Base-by-base conservation (phyloP, 2,888 invertebrate species). In the Ptilodon capucinus region DNA sequence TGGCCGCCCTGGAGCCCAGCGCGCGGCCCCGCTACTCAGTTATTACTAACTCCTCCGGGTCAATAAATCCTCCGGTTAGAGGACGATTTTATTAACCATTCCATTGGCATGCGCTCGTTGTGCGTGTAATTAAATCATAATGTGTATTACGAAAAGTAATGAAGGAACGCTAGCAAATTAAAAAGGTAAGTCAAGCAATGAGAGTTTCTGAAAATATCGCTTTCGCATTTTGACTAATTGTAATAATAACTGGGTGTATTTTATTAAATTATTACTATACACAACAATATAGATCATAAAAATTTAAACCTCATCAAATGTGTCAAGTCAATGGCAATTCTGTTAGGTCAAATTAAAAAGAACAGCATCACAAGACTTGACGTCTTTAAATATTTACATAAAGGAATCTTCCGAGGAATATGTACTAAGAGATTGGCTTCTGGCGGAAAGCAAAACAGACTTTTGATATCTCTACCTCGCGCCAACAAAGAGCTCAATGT, bases 1-100 rank as follows among this genome's bases (percentile, higher is more conserved):
- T 68, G 72, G 69, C 65, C 68, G 60, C n/a, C n/a, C n/a, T n/a
- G n/a, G n/a, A n/a, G n/a, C n/a, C n/a, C n/a, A n/a, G n/a, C n/a
- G n/a, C n/a, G 48, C 64, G 69, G 71, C 77, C n/a, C n/a, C 76
- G 75, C 79, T 65, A 71, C 73, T 68, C 75, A 68, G 67, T 83
- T 79, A 79, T 78, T 76, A 77, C 71, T 76, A 73, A 76, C 76
- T 74, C 67, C 70, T 72, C 57, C 69, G 79, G 78, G 79, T 81
- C 84, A 84, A 84, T 86, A 86, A 87, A 87, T 87, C 83, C 78
- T 76, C 68, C 63, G 70, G 74, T 77, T 81, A 77, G 76, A 75
- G 74, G 80, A 80, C 81, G 73, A 76, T 81, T 81, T 78, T 77
- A 81, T 85, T 81, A 81, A 78, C 71, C 68, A 69, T 74, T 65